A percentile compares a stretch with the other conserved stretches of the same genome.
phyloP scores from a whole-genome alignment of 2,113 vertebrate genomes.

The Otolemur garnettii region DNA sequence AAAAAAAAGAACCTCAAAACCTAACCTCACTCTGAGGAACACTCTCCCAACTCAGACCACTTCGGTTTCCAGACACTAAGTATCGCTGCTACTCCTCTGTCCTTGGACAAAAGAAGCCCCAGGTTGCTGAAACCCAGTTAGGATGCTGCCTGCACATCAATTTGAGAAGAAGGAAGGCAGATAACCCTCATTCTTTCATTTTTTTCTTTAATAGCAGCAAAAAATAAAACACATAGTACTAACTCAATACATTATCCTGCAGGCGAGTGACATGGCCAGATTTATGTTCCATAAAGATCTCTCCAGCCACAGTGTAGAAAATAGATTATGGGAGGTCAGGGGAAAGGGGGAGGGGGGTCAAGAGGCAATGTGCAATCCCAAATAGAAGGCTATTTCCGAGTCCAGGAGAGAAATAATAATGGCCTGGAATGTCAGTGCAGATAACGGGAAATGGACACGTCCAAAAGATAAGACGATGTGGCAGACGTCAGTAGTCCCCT shows the following conservation, averaged over 20 bases:
- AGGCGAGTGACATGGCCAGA: constrained; percentile 51
- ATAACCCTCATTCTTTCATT: constrained; percentile 44
- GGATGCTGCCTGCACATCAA: neutral
- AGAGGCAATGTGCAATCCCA: neutral
- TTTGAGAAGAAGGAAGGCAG: constrained; percentile 14
- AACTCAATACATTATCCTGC: constrained; percentile 62
- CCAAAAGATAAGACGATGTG: neutral
- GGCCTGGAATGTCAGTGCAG: neutral
- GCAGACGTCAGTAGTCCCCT: neutral
- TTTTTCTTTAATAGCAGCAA: constrained; percentile 57
- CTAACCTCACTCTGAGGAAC: neutral
- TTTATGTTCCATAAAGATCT: constrained; percentile 60
- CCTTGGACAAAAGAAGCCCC: neutral
- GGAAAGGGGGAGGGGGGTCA: neutral
- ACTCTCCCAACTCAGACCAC: neutral
- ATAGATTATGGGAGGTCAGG: constrained; percentile 10
- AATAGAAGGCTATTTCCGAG: constrained; percentile 4
- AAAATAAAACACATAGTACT: constrained; percentile 37
- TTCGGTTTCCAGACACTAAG: neutral
- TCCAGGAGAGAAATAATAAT: constrained; percentile 32
- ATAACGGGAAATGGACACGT: neutral
- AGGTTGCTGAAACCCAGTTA: neutral
- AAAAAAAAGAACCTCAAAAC: neutral
- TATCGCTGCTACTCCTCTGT: neutral
- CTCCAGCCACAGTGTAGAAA: constrained; percentile 58